Conservation (phyloP, 2,797 vertebrate genomes). For the Sandelia bainsii region DNA sequence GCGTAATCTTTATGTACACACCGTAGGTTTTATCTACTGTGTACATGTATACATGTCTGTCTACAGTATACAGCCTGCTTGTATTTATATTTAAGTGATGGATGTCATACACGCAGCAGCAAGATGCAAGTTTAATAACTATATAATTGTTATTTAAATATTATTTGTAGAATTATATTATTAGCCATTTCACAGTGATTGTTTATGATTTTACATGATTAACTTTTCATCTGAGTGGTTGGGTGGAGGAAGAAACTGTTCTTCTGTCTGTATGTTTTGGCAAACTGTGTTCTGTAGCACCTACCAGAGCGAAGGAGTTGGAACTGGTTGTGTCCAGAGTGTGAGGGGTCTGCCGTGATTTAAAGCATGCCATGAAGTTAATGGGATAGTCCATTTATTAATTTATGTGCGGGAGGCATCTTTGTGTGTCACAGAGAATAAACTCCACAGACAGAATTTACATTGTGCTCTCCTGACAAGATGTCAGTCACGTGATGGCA, state of each 20-base stretch:
- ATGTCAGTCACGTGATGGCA: neutral
- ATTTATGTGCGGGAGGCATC: conserved; percentile 9
- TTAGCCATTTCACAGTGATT: no score
- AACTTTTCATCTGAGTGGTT: neutral
- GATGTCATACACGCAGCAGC: no score
- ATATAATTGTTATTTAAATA: neutral
- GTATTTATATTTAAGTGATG: no score
- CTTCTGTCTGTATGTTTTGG: neutral
- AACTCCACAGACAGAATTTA: neutral
- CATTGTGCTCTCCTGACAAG: neutral
- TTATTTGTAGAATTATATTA: neutral
- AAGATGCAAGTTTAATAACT: no score
- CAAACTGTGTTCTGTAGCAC: no score
- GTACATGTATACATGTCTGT: no score
- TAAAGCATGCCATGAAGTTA: neutral
- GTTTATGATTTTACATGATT: neutral
- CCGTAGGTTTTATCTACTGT: no score
- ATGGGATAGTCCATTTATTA: conserved; percentile 23
- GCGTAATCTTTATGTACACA: no score
- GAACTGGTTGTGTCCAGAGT: no score
- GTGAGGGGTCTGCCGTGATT: no score
- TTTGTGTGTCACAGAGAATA: conserved; percentile 4
- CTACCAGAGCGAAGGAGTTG: no score
- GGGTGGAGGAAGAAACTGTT: neutral
- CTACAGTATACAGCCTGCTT: no score